Base-by-base conservation (phyloP, 2,113 vertebrate species). In the Campylomormyrus tamandua region DNA sequence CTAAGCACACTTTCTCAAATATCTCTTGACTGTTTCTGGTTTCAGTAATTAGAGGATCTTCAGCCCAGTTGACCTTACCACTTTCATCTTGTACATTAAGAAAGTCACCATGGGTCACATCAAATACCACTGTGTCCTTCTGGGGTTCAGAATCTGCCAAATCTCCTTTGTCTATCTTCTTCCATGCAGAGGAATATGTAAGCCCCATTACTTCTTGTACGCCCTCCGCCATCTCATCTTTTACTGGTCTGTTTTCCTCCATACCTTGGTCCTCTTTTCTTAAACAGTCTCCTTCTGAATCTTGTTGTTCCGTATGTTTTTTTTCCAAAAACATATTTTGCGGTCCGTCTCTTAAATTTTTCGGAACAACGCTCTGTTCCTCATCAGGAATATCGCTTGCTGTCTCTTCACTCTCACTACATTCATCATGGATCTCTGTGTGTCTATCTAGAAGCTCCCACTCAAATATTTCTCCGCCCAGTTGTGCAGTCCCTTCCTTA, bases 371-470 rank as follows among this genome's bases (percentile, higher is more conserved):
- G 5, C 19, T 52, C 19, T 89, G 27, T 15, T 53, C n/a, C 31
- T 83, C 88, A 15, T 50, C 49, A 88, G 49, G 56, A 62, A 62
- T 45, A 42, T 27, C 87, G 21, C 35, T n/a, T 66, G 19, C 31
- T 19, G 11, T 35, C 11, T 31, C 56, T 27, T 74, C 62, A 13
- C 49, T 83, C 49, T 45, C 31, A 9, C 9, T 49, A 13, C 13
- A 19, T 46, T 89, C 56, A 15, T 35, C 49, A 53, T 19, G 48
- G 46, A 48, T 35, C 39, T 56, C 50, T 13, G 24, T 83, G 10
- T 31, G 21, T 27, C 42, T 83, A 2, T 45, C 77, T 53, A 89
- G 7, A 31, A 84, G 39, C 49, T 89, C 89, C 89, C 89, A 89
- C 5, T 89, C 89, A 21, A 15, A 89, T 2, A 46, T n/a, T 50